Conservation (phyloP, 1,140 invertebrate genomes). For the Yoshiicerus persimilis region DNA sequence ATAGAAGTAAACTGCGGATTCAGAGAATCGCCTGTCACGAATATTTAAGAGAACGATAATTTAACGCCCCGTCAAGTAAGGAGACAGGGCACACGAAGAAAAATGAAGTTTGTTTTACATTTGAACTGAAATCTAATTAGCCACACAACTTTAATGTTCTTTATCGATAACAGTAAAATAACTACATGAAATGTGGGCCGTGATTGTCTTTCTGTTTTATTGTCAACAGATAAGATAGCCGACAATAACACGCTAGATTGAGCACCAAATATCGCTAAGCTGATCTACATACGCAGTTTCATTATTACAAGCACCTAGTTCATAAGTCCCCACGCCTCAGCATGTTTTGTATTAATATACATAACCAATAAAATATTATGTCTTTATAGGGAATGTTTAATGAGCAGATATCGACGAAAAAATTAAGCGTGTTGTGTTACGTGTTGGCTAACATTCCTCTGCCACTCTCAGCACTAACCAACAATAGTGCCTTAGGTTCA, state of each 20-base stretch:
- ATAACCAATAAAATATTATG: conserved; percentile 1
- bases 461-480: not conserved
- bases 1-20: not conserved
- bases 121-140: not conserved
- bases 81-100: not conserved
- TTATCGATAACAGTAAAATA: not conserved
- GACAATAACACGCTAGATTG: not conserved
- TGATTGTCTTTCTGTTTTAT: not conserved
- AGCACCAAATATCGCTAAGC: not conserved
- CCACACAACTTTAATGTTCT: not conserved
- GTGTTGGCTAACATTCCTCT: not conserved
- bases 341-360: not conserved
- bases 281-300: not conserved
- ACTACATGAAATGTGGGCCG: not conserved
- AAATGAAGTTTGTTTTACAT: not conserved
- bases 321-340: not conserved
- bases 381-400: conserved; percentile 3
- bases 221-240: not conserved
- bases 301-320: not conserved
- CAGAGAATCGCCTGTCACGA: not conserved
- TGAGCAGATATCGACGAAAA: not conserved
- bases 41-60: not conserved
- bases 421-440: not conserved
- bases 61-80: not conserved
- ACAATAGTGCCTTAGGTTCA: too few relatives aligned